These are phyloP conservation scores for Hippocampus abdominalis DNA, from an alignment of 2,113 vertebrate species.

Conservation along the genomic window DNA sequence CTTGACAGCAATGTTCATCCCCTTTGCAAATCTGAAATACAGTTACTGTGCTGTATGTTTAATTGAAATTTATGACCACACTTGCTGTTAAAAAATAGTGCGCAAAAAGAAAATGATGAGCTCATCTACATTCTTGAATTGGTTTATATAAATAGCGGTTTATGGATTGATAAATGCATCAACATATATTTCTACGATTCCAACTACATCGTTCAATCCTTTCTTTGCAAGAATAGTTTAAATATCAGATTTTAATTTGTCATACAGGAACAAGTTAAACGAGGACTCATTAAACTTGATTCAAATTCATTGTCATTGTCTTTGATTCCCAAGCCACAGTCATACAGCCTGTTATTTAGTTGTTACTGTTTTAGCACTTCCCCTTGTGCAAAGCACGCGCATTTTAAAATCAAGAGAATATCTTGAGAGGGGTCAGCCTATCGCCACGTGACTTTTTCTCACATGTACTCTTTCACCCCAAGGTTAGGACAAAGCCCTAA, in stretches of 20 bases:
- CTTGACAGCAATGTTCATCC: not conserved
- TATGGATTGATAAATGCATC: too few species aligned
- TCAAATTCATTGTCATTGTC: not conserved
- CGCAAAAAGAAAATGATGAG: not conserved
- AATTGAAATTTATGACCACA: not conserved
- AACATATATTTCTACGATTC: too few species aligned
- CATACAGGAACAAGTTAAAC: too few species aligned
- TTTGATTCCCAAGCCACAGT: not conserved
- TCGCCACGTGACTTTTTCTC: constrained; percentile 46
- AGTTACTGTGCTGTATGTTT: too few species aligned
- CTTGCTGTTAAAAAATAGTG: not conserved
- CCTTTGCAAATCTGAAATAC: not conserved
- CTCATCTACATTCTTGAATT: not conserved
- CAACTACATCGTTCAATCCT: too few species aligned
- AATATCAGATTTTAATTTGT: too few species aligned
- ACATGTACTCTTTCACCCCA: constrained; percentile 44
- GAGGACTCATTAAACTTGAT: too few species aligned
- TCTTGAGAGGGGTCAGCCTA: constrained; percentile 46
- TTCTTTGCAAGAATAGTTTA: too few species aligned
- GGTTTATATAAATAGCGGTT: not conserved
- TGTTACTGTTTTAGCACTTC: not conserved
- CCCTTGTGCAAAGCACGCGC: constrained; percentile 21
- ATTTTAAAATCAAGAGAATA: constrained; percentile 17
- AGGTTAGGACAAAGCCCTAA: constrained; percentile 37
- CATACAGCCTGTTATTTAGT: not conserved